Evolutionary conservation across 2,797 vertebrate species (phyloP).

Genomic region (Sphaeramia orbicularis): DNA sequence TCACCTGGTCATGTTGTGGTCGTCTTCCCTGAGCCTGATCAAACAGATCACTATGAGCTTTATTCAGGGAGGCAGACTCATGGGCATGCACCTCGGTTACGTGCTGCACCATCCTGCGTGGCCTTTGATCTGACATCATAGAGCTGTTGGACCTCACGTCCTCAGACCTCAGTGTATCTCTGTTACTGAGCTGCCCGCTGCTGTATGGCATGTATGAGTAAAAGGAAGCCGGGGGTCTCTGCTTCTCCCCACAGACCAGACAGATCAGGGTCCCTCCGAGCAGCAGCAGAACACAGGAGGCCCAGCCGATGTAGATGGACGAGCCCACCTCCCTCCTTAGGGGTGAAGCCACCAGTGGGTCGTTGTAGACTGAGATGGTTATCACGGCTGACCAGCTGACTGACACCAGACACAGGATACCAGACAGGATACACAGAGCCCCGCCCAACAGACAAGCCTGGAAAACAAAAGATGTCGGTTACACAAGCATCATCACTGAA

Average conservation of each 20-base stretch:
- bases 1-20: neutral
- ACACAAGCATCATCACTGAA: neutral
- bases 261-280: conserved; percentile 45
- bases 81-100: conserved; percentile 3
- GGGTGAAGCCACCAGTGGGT: conserved; percentile 25
- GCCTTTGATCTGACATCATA: neutral
- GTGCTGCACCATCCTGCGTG: neutral
- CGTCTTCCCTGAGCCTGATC: conserved; percentile 1
- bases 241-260: conserved; percentile 34
- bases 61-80: conserved; percentile 8
- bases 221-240: neutral
- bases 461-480: neutral
- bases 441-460: conserved; percentile 48
- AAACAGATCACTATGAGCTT: neutral
- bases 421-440: conserved; percentile 41
- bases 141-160: neutral
- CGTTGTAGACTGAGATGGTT: conserved; percentile 32
- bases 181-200: neutral
- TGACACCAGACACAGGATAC: conserved; percentile 51
- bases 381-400: conserved; percentile 57
- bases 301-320: conserved; percentile 53
- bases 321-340: conserved; percentile 59
- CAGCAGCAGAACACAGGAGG: conserved; percentile 43
- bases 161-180: conserved; percentile 7
- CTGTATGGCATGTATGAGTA: conserved; percentile 23